These are phyloP conservation scores for Galaxea fascicularis DNA, from an alignment of 92 coral and sea anemone genomes.

Conservation along the genomic window DNA sequence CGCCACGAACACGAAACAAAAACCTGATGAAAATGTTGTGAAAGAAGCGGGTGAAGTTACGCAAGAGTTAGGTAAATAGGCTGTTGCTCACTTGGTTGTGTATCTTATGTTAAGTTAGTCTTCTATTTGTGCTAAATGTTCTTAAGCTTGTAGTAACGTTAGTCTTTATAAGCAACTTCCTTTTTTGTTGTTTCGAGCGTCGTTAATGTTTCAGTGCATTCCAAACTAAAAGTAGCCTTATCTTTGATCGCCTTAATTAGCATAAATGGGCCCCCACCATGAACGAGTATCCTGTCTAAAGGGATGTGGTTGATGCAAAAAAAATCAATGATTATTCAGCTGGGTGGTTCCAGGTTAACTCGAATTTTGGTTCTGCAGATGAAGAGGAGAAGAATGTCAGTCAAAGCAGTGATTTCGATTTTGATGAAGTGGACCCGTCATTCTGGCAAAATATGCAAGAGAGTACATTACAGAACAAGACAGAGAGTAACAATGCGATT, in stretches of 20 bases:
- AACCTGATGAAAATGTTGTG: not conserved
- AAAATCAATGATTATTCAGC: too few species aligned
- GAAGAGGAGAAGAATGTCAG: constrained; percentile 52
- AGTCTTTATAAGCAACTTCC: too few species aligned
- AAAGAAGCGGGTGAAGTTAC: constrained; percentile 10
- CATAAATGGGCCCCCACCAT: too few species aligned
- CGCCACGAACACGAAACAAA: not conserved
- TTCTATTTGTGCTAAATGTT: not conserved
- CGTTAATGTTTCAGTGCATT: too few species aligned
- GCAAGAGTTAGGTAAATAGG: constrained; percentile 4
- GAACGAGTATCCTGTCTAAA: too few species aligned
- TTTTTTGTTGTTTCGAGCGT: too few species aligned
- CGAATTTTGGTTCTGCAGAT: constrained; percentile 7
- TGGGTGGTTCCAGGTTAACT: too few species aligned
- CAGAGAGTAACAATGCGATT: constrained; percentile 1
- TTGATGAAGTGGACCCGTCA: constrained; percentile 74
- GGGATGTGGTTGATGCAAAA: too few species aligned
- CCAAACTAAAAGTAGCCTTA: too few species aligned
- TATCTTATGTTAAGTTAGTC: not conserved
- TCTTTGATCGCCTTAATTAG: too few species aligned
- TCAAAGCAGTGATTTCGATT: constrained; percentile 79
- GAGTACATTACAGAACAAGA: constrained; percentile 23
- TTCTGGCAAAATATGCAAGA: constrained; percentile 62
- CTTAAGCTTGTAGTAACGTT: too few species aligned
- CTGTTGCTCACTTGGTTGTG: not conserved